These are phyloP conservation scores for Brachionus calyciflorus DNA, from an alignment of 1,140 invertebrate species.

Conservation along the genomic window DNA sequence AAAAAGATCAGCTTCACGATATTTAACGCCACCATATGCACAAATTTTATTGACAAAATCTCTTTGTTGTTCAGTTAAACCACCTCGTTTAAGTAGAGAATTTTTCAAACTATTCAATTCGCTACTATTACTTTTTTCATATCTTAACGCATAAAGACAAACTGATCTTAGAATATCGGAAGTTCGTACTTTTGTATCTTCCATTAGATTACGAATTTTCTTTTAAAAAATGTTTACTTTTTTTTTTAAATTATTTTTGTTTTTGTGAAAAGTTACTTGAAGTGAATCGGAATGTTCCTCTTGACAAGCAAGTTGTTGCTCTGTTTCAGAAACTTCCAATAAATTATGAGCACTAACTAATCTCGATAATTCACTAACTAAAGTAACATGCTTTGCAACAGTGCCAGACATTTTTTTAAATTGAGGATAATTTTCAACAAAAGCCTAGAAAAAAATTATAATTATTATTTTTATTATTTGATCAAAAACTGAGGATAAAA, in stretches of 20 bases:
- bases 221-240: conserved; percentile 55
- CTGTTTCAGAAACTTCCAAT: conserved; percentile 87
- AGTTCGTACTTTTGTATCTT: conserved; percentile 70
- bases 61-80: not conserved
- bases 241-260: not conserved
- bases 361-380: conserved; percentile 87
- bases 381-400: conserved; percentile 91
- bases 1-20: conserved; percentile 76
- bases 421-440: conserved; percentile 95
- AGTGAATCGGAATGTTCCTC: conserved; percentile 83
- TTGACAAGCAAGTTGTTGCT: conserved; percentile 91
- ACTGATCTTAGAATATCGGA: conserved; percentile 82
- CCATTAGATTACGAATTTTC: conserved; percentile 71
- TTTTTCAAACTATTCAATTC: conserved; percentile 36
- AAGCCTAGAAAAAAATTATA: conserved; percentile 65
- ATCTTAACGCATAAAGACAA: conserved; percentile 85
- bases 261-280: conserved; percentile 66
- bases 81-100: not conserved
- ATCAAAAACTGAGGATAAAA: no score
- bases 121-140: conserved; percentile 68
- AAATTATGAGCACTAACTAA: conserved; percentile 75
- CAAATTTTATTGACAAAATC: conserved; percentile 68
- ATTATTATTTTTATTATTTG: not conserved
- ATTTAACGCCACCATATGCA: conserved; percentile 76
- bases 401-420: conserved; percentile 99